Conservation (phyloP, 2,888 invertebrate genomes). For the Cantharis rustica region DNA sequence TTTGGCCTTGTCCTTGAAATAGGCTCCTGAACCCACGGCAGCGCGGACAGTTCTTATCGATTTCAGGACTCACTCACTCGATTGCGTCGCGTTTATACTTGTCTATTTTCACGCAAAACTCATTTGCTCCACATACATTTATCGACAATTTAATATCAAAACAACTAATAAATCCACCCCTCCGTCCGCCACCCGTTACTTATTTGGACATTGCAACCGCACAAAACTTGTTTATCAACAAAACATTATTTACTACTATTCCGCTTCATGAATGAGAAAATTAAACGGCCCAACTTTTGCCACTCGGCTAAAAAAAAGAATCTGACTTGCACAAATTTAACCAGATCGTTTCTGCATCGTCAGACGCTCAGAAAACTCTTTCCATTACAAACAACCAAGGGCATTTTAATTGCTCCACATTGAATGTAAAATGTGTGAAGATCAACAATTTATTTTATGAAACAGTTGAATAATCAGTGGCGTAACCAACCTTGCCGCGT, state of each 20-base stretch:
- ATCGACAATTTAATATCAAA: constrained; percentile 6
- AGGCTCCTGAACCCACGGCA: constrained; percentile 55
- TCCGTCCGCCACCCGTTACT: neutral
- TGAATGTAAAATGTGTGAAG: neutral
- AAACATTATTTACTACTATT: neutral
- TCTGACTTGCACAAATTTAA: neutral
- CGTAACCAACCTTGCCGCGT: neutral
- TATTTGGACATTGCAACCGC: neutral
- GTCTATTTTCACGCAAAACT: constrained; percentile 34
- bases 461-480: neutral
- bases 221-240: neutral
- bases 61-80: constrained; percentile 48
- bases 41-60: constrained; percentile 52
- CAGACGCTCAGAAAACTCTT: neutral
- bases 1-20: constrained; percentile 65
- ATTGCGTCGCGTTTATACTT: constrained; percentile 23
- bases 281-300: neutral
- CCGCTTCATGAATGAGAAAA: neutral
- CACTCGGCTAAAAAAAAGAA: neutral
- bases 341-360: neutral
- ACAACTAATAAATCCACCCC: neutral
- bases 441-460: neutral
- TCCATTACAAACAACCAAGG: neutral
- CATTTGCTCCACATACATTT: constrained; percentile 18
- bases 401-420: neutral